Percentiles rank a stretch among this genome's conserved stretches.
These are phyloP conservation scores for Ancistrus triradiatus DNA, from an alignment of 2,113 vertebrate species.

Conservation along the genomic window DNA sequence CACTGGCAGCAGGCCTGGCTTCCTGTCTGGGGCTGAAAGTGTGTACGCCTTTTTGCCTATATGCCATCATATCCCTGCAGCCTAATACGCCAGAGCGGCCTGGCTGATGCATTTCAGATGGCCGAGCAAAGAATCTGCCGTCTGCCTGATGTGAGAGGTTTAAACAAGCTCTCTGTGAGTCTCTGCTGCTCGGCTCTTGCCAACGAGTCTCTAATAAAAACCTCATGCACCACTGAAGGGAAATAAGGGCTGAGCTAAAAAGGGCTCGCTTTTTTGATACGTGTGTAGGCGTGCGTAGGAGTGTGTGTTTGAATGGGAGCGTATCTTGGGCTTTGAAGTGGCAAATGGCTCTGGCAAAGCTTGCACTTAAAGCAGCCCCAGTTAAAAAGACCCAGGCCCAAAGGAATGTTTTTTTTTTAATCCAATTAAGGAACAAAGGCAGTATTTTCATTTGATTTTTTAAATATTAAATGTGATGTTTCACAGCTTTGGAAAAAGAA, in stretches of 20 bases:
- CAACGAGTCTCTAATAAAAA: constrained; percentile 63
- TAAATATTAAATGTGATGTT: too few relatives aligned
- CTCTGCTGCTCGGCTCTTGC: constrained; percentile 53
- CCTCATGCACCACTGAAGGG: constrained; percentile 54
- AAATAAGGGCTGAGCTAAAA: constrained; percentile 53
- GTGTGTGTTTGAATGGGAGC: constrained; percentile 55
- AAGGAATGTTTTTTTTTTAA: constrained; percentile 21
- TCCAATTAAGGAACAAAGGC: constrained; percentile 16
- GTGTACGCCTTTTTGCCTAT: constrained; percentile 22
- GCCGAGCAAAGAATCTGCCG: constrained; percentile 47
- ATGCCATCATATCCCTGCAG: constrained; percentile 35
- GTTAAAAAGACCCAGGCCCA: constrained; percentile 13
- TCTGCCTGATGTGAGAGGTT: constrained; percentile 45
- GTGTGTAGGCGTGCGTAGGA: constrained; percentile 54
- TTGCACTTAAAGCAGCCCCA: constrained; percentile 46
- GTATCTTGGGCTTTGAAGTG: constrained; percentile 54
- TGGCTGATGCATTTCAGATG: constrained; percentile 50
- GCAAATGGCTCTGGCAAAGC: constrained; percentile 45
- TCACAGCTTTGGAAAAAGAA: neutral
- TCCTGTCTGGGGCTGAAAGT: constrained; percentile 31
- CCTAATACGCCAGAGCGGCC: constrained; percentile 42
- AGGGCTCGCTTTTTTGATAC: constrained; percentile 44
- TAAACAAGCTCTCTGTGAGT: constrained; percentile 52
- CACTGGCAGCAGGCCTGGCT: constrained; percentile 23
- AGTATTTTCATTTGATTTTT: too few relatives aligned